Evolutionary conservation across 2,888 invertebrate species (phyloP), one percentile per base, ranked within the genome.

Genomic region (Phanerotoma sp.): DNA sequence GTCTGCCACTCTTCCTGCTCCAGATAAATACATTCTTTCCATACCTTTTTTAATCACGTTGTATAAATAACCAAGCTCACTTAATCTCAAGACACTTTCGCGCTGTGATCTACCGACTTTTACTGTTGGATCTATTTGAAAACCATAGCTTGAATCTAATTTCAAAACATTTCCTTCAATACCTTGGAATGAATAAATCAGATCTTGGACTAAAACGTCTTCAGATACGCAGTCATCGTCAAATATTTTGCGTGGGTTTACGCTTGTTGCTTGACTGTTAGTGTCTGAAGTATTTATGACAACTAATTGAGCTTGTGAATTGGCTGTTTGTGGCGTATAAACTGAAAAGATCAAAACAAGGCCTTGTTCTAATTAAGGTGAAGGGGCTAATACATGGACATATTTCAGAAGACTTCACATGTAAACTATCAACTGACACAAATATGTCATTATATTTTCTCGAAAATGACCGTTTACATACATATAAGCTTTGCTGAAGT

Each of bases 171-270:
- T 87, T 16, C 93, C 88, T 67, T 91, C 88, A 56, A 96, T 91
- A 4, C 96, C 96, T 72, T 94, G 93, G 61, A 96, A 89, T 1
- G 89, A 86, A 69, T 90, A 89, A 45, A 96, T 84, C 10, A 93
- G 83, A 68, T 93, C 93, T 67, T 88, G 86, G 2, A 91, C 85
- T 56, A 86, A 70, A 45, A 82, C 79, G 58, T 78, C 75, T 66
- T 82, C 81, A 2, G 80, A 77, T 42, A 79, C 66, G 47, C 68
- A 73, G 30, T 76, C 74, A n/a, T 75, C 74, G 16, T 66, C 70
- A 38, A 69, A 69, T 51, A 71, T 65, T 56, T 65, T 68, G 35
- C 62, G 66, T 3, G 66, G 51, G 38, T 60, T 65, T 11, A 55
- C 18, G n/a, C 67, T 30, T 15, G 60, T 54, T 9, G 64, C 67